Percentiles rank a stretch among this genome's conserved stretches.
Conservation (phyloP, 2,113 vertebrate species). For the Oxygymnocypris stewartii region DNA sequence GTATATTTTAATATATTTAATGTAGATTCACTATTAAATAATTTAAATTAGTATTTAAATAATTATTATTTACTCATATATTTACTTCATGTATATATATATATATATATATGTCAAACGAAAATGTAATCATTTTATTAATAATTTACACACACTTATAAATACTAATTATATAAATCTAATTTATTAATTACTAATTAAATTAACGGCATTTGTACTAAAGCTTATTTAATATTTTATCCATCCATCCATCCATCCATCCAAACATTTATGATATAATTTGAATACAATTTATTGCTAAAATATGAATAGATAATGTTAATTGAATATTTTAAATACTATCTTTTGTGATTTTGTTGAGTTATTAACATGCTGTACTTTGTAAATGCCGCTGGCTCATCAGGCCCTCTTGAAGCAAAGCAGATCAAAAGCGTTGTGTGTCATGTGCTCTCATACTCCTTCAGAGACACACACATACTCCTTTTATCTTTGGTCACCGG, state of each 20-base stretch:
- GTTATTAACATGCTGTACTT: not conserved
- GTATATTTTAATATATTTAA: too few species aligned
- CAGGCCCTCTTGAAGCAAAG: not conserved
- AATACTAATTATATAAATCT: too few species aligned
- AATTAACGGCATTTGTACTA: too few species aligned
- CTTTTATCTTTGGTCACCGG: conserved; percentile 34
- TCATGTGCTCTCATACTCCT: not conserved
- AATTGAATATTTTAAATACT: not conserved
- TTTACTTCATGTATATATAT: too few species aligned
- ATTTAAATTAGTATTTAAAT: too few species aligned
- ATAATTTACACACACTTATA: too few species aligned
- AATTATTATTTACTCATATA: too few species aligned
- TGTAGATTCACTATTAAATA: too few species aligned
- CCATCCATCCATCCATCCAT: too few species aligned
- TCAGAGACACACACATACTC: conserved; percentile 11
- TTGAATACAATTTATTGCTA: not conserved
- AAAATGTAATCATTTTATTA: too few species aligned
- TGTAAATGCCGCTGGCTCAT: not conserved
- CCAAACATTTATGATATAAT: not conserved
- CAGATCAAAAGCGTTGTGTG: not conserved
- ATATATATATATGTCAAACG: too few species aligned
- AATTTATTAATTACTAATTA: not conserved
- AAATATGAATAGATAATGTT: not conserved
- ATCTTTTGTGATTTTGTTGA: not conserved
- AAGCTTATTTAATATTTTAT: too few species aligned